phyloP scores from a whole-genome alignment of 2,797 vertebrate genomes.

The Lophius americanus region DNA sequence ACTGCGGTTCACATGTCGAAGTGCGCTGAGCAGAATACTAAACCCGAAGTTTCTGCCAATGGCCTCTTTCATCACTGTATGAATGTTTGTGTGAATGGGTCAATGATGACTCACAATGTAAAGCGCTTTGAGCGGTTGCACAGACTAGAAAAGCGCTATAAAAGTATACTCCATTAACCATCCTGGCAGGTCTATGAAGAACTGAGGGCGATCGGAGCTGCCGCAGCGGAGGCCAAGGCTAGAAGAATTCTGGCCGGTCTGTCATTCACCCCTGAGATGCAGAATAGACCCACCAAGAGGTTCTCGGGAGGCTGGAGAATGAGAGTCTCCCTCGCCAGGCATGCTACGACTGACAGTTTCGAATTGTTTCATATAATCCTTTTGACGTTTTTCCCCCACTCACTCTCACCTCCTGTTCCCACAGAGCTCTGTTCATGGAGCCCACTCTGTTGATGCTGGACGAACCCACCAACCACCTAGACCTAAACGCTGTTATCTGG shows the following conservation, averaged over 20 bases:
- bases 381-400: background rate
- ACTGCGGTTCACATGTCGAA: no score
- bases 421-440: constrained; percentile 93
- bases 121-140: no score
- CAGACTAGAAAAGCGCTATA: no score
- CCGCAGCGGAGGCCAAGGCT: constrained; percentile 90
- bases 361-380: background rate
- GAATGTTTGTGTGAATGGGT: no score
- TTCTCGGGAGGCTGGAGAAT: constrained; percentile 96
- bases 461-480: constrained; percentile 93
- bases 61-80: no score
- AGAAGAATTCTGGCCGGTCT: constrained; percentile 91
- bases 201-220: constrained; percentile 86
- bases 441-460: constrained; percentile 93
- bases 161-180: no score
- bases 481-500: constrained; percentile 95
- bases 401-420: background rate
- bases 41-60: no score
- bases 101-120: no score
- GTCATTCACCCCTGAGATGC: constrained; percentile 92
- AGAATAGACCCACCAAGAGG: constrained; percentile 91
- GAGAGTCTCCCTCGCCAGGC: constrained; percentile 95
- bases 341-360: background rate
- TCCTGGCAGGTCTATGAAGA: constrained; percentile 89
- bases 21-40: no score